A percentile compares a stretch with the other conserved stretches of the same genome.
These are phyloP conservation scores for Allophyes oxyacanthae DNA, from an alignment of 2,888 invertebrate species.

Conservation along the genomic window DNA sequence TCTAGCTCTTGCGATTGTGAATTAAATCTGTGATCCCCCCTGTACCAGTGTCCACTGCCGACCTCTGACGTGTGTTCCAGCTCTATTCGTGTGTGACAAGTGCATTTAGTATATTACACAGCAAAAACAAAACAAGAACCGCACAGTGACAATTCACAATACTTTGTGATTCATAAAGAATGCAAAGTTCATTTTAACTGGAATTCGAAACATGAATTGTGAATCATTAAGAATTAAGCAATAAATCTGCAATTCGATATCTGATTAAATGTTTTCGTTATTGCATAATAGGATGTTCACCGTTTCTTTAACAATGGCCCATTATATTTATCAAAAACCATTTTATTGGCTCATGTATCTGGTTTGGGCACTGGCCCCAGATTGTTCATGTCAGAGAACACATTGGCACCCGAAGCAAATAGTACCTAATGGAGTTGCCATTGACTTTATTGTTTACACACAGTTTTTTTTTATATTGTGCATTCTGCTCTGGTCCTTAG, in stretches of 20 bases:
- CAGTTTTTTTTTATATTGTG: too few relatives aligned
- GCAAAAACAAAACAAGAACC: constrained; percentile 84
- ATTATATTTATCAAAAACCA: constrained; percentile 35
- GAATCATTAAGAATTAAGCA: constrained; percentile 34
- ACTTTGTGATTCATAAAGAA: constrained; percentile 13
- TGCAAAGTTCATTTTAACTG: constrained; percentile 17
- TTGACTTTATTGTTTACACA: too few relatives aligned
- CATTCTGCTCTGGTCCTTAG: too few relatives aligned
- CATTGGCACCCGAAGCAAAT: too few relatives aligned
- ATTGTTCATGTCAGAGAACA: constrained; percentile 4
- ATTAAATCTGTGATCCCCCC: constrained; percentile 91
- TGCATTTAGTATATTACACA: constrained; percentile 88
- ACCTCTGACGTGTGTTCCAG: constrained; percentile 88
- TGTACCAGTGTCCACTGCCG: constrained; percentile 90
- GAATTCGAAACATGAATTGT: constrained; percentile 41
- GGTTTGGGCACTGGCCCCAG: constrained; percentile 7
- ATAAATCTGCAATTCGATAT: constrained; percentile 35
- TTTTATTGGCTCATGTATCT: constrained; percentile 30
- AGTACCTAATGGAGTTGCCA: too few relatives aligned
- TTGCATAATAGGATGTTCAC: constrained; percentile 42
- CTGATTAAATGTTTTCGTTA: constrained; percentile 33
- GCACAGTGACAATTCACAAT: constrained; percentile 66
- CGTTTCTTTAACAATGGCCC: constrained; percentile 41
- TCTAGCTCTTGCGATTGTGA: constrained; percentile 90
- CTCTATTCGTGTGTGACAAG: constrained; percentile 86